phyloP scores from a whole-genome alignment of 2,113 vertebrate species.

The Scatophagus argus region DNA sequence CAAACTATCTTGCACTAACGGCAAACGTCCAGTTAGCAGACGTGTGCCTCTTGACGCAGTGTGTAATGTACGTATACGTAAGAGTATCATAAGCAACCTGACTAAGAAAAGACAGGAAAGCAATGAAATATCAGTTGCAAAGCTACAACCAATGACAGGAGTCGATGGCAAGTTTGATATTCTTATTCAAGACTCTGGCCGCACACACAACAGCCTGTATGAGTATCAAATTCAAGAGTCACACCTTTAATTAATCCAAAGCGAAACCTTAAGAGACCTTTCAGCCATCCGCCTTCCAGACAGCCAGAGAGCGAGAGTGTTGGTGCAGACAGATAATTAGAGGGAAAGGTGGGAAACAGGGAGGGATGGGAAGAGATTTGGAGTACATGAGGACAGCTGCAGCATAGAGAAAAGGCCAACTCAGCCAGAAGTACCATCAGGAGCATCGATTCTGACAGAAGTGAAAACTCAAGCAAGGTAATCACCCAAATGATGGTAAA shows the following conservation, averaged over 20 bases:
- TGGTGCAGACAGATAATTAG: constrained; percentile 59
- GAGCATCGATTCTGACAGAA: constrained; percentile 29
- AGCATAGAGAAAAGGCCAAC: constrained; percentile 5
- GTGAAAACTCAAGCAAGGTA: constrained; percentile 23
- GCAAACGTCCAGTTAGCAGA: too few species aligned
- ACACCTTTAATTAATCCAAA: constrained; percentile 66
- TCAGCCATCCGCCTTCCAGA: constrained; percentile 28
- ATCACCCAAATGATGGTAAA: constrained; percentile 24
- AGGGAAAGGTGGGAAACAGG: constrained; percentile 26
- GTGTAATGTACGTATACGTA: too few species aligned
- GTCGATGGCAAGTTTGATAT: neutral
- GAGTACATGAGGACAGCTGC: constrained; percentile 31
- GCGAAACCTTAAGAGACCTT: constrained; percentile 45
- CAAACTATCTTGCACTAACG: too few species aligned
- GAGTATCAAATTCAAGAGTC: constrained; percentile 3
- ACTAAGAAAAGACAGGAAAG: neutral
- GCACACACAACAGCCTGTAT: constrained; percentile 3
- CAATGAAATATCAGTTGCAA: neutral
- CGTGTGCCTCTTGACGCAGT: too few species aligned
- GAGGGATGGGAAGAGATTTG: neutral
- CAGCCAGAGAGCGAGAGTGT: constrained; percentile 25
- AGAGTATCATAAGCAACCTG: neutral
- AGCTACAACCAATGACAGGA: neutral
- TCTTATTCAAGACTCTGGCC: neutral
- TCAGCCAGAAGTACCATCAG: constrained; percentile 30